These are phyloP conservation scores for Clivina fossor DNA, from an alignment of 2,888 invertebrate species.

Conservation along the genomic window DNA sequence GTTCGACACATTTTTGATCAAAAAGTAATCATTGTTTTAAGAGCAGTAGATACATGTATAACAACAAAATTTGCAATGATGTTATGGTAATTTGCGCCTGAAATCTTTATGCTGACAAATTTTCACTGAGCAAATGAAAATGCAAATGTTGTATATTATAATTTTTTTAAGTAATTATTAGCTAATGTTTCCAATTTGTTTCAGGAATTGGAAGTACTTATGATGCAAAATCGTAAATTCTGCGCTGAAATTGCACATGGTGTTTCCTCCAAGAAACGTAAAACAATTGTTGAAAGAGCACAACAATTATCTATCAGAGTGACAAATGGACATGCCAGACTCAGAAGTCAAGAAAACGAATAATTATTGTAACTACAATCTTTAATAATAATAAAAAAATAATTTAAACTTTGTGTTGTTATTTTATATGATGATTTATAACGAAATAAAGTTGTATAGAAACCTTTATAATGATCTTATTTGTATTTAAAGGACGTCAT, in stretches of 20 bases:
- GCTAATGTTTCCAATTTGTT: conserved; percentile 3
- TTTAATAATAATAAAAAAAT: conserved; percentile 39
- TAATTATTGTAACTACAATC: conserved; percentile 58
- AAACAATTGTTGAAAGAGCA: conserved; percentile 93
- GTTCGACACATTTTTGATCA: not conserved
- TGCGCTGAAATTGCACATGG: conserved; percentile 98
- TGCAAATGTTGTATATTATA: conserved; percentile 8
- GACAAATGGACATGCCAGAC: conserved; percentile 94
- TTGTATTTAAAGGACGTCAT: too few species aligned
- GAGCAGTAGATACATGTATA: not conserved
- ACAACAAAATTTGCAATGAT: conserved; percentile 46
- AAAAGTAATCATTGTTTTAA: not conserved
- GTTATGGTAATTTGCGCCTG: conserved; percentile 54
- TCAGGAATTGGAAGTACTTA: conserved; percentile 92
- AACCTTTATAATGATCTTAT: too few species aligned
- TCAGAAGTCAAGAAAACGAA: conserved; percentile 98
- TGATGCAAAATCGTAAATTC: conserved; percentile 98
- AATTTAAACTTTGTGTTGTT: too few species aligned
- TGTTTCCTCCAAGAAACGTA: conserved; percentile 97
- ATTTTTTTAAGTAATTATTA: conserved; percentile 1
- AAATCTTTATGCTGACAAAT: conserved; percentile 48
- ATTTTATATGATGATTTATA: too few species aligned
- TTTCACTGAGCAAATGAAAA: conserved; percentile 40
- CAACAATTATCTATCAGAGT: conserved; percentile 93
- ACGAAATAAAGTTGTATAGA: too few species aligned